Conservation (phyloP, 2,113 vertebrate species). For the Aix galericulata region DNA sequence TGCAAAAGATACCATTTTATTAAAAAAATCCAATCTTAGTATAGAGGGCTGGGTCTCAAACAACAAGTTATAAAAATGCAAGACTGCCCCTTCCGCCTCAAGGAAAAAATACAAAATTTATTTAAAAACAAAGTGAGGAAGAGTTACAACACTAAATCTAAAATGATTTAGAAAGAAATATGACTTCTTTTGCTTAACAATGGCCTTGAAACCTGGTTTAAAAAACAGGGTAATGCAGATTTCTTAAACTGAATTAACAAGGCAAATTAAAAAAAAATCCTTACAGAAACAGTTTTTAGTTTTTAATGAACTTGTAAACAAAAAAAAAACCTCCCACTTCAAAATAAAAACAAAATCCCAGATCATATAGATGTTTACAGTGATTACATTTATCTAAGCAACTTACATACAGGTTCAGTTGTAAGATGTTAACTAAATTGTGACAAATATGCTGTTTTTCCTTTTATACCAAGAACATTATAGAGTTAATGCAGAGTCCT, state of each 20-base stretch:
- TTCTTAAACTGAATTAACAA: conserved; percentile 79
- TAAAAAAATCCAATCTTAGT: conserved; percentile 54
- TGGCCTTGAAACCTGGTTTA: conserved; percentile 74
- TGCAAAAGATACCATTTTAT: conserved; percentile 63
- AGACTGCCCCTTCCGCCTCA: conserved; percentile 75
- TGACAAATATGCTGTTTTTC: conserved; percentile 88
- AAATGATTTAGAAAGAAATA: conserved; percentile 78
- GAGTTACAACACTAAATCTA: conserved; percentile 76
- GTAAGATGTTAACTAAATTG: conserved; percentile 87
- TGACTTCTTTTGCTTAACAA: conserved; percentile 76
- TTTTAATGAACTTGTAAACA: conserved; percentile 90
- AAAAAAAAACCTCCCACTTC: conserved; percentile 79
- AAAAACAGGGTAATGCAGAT: conserved; percentile 77
- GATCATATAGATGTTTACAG: conserved; percentile 88
- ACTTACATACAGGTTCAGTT: conserved; percentile 92
- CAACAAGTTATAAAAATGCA: conserved; percentile 73
- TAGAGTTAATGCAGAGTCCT: conserved; percentile 91
- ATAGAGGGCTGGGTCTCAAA: conserved; percentile 72
- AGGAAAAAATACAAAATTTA: conserved; percentile 75
- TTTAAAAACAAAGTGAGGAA: conserved; percentile 77
- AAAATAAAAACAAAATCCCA: conserved; percentile 86
- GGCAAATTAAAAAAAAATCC: conserved; percentile 79
- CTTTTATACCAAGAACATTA: conserved; percentile 93
- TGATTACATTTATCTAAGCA: conserved; percentile 92
- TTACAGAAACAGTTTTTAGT: conserved; percentile 84